Base-by-base conservation (phyloP, 2,113 vertebrate species). In the Catharus minimus region DNA sequence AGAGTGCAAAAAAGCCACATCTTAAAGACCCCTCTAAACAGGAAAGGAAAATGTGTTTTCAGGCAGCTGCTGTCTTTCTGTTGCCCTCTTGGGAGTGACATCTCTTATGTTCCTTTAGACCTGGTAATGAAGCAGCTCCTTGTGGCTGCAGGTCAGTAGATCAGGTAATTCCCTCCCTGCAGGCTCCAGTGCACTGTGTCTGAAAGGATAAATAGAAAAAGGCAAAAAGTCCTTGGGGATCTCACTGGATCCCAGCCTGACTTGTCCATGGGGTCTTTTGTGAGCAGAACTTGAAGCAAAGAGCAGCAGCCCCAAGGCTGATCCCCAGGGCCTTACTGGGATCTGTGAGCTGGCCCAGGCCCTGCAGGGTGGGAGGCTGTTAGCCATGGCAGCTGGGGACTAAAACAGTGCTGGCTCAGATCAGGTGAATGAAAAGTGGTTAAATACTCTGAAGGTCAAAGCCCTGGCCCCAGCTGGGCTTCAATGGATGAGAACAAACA, bases 181-280 rank as follows among this genome's bases (percentile, higher is more conserved):
- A 10, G 72, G 24, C 27, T 55, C 61, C 41, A 30, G 1, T n/a
- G 43, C 50, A 30, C 17, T 9, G 1, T 0, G 0, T 43, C 74
- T 36, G 32, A 33, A 65, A 90, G 44, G 32, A 56, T 81, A 76
- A 92, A 89, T 6, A 83, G 43, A 47, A 91, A 80, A 93, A 65
- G 32, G 61, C 21, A 82, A 66, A 86, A 88, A 46, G 5, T 19
- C 47, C 15, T 32, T 62, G 17, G 33, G 36, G 11, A 49, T 60
- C 47, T 36, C 50, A 20, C 41, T 6, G 11, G 64, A 49, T 49
- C 13, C 60, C 2, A 1, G 28, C 26, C 33, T 74, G 38, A 18
- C 15, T 53, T 64, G 22, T 33, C 44, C 12, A 3, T 4, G 24
- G 39, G 49, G 16, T 38, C 30, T 72, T 80, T 82, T 73, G 22